These are phyloP conservation scores for Conus ventricosus DNA, from an alignment of 1,140 invertebrate genomes.

Conservation along the genomic window DNA sequence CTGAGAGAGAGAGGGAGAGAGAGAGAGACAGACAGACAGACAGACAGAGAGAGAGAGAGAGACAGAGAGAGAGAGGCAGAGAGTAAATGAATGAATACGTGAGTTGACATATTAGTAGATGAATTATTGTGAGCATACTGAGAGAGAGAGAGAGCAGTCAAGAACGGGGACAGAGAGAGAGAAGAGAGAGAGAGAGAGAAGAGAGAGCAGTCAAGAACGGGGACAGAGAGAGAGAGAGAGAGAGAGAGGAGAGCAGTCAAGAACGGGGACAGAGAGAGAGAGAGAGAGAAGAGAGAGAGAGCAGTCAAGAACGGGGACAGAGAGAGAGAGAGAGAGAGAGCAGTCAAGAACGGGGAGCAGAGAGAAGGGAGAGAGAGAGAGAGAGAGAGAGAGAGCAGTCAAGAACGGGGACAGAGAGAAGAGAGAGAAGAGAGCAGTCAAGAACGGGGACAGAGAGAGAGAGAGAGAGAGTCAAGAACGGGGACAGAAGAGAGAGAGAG, in stretches of 20 bases:
- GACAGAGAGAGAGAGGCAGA: background rate
- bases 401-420: background rate
- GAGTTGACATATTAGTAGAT: too few species aligned
- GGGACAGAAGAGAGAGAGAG: background rate
- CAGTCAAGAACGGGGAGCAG: too few species aligned
- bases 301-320: background rate
- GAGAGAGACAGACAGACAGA: conserved; percentile 1
- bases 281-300: background rate
- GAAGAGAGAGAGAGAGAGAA: too few species aligned
- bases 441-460: too few species aligned
- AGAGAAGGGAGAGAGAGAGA: background rate
- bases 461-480: background rate
- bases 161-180: background rate
- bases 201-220: too few species aligned
- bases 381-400: background rate
- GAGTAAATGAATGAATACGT: too few species aligned
- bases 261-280: background rate
- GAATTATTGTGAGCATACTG: too few species aligned
- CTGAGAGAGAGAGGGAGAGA: background rate
- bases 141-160: background rate
- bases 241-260: background rate
- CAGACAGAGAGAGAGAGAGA: background rate
- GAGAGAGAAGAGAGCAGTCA: too few species aligned
- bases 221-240: background rate
- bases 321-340: too few species aligned